phyloP scores from a whole-genome alignment of 2,888 invertebrate genomes.

The Drosophila fungiperda region DNA sequence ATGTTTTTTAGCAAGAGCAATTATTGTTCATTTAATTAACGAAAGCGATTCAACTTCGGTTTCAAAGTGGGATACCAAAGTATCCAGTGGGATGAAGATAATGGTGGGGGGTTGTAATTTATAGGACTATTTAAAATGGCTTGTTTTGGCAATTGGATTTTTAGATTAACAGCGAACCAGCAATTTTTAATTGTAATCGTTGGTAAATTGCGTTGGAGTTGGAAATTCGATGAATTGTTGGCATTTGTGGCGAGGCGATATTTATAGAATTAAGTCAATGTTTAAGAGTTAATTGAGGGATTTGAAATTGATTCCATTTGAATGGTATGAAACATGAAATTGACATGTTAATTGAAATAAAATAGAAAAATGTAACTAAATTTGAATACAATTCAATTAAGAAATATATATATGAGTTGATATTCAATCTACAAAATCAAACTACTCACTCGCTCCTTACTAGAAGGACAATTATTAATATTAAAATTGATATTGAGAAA shows the following conservation, averaged over 20 bases:
- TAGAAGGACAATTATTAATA: background rate
- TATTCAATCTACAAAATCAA: background rate
- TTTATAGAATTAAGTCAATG: constrained; percentile 37
- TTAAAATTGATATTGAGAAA: background rate
- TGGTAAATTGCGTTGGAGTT: background rate
- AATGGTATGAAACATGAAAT: constrained; percentile 8
- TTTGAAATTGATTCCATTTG: background rate
- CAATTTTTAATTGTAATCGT: background rate
- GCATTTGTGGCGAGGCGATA: constrained; percentile 11
- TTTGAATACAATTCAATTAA: constrained; percentile 18
- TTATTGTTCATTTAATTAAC: constrained; percentile 24
- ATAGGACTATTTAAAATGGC: background rate
- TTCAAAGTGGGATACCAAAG: constrained; percentile 38
- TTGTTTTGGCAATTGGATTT: background rate
- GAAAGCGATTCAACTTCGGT: constrained; percentile 67
- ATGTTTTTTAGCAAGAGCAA: background rate
- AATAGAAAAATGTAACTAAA: background rate
- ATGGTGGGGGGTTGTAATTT: background rate
- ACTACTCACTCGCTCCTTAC: constrained; percentile 2
- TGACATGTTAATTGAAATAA: constrained; percentile 7
- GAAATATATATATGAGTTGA: background rate
- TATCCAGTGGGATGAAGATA: background rate
- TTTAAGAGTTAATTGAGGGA: constrained; percentile 23
- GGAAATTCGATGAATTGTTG: background rate
- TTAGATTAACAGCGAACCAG: background rate